A percentile compares a stretch with the other conserved stretches of the same genome.
phyloP scores from a whole-genome alignment of 2,113 vertebrate genomes.

The Sinocyclocheilus anophthalmus region DNA sequence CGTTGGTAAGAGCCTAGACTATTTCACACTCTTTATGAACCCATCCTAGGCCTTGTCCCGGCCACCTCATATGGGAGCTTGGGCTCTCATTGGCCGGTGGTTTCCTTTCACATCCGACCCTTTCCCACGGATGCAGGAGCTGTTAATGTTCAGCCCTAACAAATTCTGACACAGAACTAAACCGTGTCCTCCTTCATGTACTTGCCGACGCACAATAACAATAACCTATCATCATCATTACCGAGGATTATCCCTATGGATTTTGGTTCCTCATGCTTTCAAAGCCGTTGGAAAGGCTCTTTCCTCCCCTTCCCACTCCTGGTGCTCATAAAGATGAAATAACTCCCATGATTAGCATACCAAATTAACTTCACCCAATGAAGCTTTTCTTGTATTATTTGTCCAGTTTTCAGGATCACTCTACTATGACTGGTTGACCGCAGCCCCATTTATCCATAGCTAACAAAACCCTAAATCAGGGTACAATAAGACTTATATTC shows the following conservation, averaged over 20 bases:
- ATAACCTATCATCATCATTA: conserved; percentile 40
- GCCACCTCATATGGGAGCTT: too few relatives aligned
- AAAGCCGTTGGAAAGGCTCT: neutral
- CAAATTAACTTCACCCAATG: conserved; percentile 11
- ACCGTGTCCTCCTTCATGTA: conserved; percentile 41
- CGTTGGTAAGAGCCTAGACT: too few relatives aligned
- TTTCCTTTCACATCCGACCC: too few relatives aligned
- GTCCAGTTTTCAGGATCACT: neutral
- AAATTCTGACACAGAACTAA: conserved; percentile 42
- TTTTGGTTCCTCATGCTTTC: conserved; percentile 38
- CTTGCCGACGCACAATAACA: conserved; percentile 30
- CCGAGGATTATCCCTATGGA: conserved; percentile 36
- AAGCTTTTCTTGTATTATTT: neutral
- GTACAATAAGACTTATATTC: neutral
- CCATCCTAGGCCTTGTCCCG: too few relatives aligned
- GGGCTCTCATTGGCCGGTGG: neutral
- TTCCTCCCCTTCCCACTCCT: neutral
- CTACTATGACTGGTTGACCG: neutral
- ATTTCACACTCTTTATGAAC: too few relatives aligned
- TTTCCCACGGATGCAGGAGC: conserved; percentile 20
- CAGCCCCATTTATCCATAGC: neutral
- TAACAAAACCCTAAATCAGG: conserved; percentile 11
- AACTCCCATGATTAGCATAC: conserved; percentile 23
- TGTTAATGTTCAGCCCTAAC: conserved; percentile 26
- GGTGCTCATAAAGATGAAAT: conserved; percentile 10